Evolutionary conservation across 2,113 vertebrate species (phyloP).

Genomic region (Microtus ochrogaster): DNA sequence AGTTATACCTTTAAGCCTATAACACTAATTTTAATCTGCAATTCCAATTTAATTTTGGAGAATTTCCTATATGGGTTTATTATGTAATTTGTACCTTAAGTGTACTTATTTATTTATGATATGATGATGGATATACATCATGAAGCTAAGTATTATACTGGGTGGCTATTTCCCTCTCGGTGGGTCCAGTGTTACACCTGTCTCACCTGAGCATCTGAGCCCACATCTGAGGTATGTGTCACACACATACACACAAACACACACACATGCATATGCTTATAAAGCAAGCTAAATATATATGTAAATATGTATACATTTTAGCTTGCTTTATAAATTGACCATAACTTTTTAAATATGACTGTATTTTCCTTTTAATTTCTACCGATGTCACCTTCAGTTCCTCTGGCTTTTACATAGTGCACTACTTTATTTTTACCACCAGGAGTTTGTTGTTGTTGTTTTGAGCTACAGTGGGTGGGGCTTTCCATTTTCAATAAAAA

Average conservation of each 20-base stretch:
- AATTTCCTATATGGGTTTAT: not conserved
- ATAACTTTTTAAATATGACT: not conserved
- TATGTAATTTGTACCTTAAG: conserved; percentile 2
- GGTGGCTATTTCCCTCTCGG: not conserved
- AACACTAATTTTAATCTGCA: conserved; percentile 7
- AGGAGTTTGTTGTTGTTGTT: not conserved
- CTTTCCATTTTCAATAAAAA: not conserved
- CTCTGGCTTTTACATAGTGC: not conserved
- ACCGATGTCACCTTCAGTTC: conserved; percentile 4
- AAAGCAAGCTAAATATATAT: no score
- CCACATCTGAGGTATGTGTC: not conserved
- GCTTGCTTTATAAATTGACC: conserved; percentile 29
- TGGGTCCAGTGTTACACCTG: not conserved
- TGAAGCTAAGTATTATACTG: not conserved
- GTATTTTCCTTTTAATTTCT: conserved; percentile 30
- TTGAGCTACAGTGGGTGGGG: not conserved
- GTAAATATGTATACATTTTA: not conserved
- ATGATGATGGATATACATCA: not conserved
- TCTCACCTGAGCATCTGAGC: conserved; percentile 5
- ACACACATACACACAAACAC: no score
- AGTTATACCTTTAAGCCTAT: not conserved
- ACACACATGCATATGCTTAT: no score
- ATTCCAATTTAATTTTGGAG: not conserved
- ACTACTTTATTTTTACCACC: not conserved
- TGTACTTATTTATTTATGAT: conserved; percentile 23